Percentiles rank a stretch among this genome's conserved stretches.
phyloP scores from a whole-genome alignment of 2,113 vertebrate species.

The Atlantisia rogersi region DNA sequence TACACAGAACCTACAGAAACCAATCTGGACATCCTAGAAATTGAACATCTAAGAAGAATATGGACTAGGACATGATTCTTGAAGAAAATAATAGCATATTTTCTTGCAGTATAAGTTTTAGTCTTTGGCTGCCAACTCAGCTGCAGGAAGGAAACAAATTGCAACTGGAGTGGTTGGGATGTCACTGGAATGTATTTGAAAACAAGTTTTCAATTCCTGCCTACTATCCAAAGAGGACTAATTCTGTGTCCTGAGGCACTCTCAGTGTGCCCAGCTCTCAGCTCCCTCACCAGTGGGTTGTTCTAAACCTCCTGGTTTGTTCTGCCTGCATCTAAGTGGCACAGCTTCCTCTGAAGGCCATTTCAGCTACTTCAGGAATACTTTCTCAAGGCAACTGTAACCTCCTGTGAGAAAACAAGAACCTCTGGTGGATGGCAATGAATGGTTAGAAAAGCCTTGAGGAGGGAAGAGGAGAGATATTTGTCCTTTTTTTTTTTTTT shows the following conservation, averaged over 20 bases:
- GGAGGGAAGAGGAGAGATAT: not conserved
- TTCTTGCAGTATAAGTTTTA: not conserved
- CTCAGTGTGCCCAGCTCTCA: not conserved
- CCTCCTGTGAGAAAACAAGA: not conserved
- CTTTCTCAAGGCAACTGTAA: not conserved
- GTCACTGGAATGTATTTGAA: not conserved
- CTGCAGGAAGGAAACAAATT: not conserved
- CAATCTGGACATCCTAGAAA: not conserved
- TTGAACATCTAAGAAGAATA: not conserved
- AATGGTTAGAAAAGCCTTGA: not conserved
- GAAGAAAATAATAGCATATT: not conserved
- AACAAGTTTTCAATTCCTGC: not conserved
- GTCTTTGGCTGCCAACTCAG: not conserved
- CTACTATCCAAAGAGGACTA: not conserved
- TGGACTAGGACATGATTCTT: not conserved
- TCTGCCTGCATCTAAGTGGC: slow-evolving; percentile 4
- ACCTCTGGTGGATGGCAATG: not conserved
- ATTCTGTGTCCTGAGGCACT: not conserved
- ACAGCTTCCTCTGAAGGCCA: slow-evolving; percentile 5
- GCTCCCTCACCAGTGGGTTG: not conserved
- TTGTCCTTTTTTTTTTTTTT: not conserved
- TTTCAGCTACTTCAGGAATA: not conserved
- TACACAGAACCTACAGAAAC: not conserved
- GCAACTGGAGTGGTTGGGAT: not conserved
- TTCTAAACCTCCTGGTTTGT: not conserved